phyloP scores from a whole-genome alignment of 2,888 invertebrate species.

The Idaea aversata region DNA sequence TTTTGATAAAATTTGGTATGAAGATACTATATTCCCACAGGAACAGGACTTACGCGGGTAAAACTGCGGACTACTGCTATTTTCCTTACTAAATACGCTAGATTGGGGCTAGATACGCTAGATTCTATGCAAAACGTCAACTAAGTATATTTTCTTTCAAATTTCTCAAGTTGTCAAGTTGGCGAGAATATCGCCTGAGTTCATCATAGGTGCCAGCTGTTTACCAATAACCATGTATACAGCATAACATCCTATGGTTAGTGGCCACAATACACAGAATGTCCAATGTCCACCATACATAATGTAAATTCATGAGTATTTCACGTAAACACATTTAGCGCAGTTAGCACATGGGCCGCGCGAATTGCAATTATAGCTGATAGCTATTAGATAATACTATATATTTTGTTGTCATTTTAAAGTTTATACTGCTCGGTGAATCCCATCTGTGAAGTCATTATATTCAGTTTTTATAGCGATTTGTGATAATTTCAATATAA shows the following conservation, averaged over 20 bases:
- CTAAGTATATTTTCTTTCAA: too few relatives aligned
- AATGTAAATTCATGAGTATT: neutral
- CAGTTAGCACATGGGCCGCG: neutral
- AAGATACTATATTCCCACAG: too few relatives aligned
- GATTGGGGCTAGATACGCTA: too few relatives aligned
- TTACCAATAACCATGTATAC: neutral
- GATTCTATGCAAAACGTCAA: too few relatives aligned
- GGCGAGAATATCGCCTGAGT: too few relatives aligned
- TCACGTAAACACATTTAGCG: neutral
- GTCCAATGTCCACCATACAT: neutral
- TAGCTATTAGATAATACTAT: neutral
- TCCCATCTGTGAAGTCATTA: neutral
- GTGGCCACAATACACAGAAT: neutral
- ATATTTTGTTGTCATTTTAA: neutral
- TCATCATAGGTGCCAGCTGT: too few relatives aligned
- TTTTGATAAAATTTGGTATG: too few relatives aligned
- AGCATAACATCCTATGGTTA: neutral
- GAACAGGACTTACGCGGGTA: too few relatives aligned
- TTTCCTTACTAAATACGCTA: too few relatives aligned
- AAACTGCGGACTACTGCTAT: too few relatives aligned
- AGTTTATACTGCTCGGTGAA: neutral
- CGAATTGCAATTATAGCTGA: constrained; percentile 1
- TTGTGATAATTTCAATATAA: neutral
- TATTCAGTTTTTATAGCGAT: neutral
- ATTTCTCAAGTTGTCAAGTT: too few relatives aligned